phyloP scores from a whole-genome alignment of 1,140 invertebrate genomes.

The roundworm (Caenorhabditis elegans) region DNA sequence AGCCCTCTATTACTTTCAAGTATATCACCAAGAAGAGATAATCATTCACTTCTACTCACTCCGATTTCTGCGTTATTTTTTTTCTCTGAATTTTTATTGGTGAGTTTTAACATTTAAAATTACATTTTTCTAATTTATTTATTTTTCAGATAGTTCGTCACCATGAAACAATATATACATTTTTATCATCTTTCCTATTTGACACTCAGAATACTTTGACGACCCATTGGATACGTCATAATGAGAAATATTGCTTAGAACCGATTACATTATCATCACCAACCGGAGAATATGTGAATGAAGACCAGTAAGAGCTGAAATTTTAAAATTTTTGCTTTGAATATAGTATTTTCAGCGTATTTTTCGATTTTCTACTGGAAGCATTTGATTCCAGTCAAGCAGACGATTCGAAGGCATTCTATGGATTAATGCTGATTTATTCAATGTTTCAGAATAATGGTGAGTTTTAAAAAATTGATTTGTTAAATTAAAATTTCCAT shows the following conservation, averaged over 20 bases:
- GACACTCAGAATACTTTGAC: conserved; percentile 60
- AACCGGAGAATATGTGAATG: conserved; percentile 39
- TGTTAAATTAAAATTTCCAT: not conserved
- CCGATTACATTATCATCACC: not conserved
- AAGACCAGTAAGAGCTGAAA: not conserved
- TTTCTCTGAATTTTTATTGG: conserved; percentile 56
- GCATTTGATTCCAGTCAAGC: conserved; percentile 73
- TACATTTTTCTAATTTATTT: not conserved
- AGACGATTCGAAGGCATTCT: conserved; percentile 92
- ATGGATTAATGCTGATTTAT: conserved; percentile 87
- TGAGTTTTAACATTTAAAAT: not conserved
- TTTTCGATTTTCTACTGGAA: conserved; percentile 58
- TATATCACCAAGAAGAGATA: conserved; percentile 68
- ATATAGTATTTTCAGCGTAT: conserved; percentile 71
- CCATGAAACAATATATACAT: conserved; percentile 52
- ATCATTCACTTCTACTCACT: conserved; percentile 51
- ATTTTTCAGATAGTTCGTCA: conserved; percentile 53
- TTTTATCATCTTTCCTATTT: conserved; percentile 59
- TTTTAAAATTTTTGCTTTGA: conserved; percentile 44
- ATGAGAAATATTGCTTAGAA: conserved; percentile 47
- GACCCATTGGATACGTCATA: conserved; percentile 58
- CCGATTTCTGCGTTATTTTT: conserved; percentile 58
- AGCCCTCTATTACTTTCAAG: conserved; percentile 93
- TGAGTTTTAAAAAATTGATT: conserved; percentile 67
- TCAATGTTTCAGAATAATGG: conserved; percentile 90